phyloP scores from a whole-genome alignment of 1,140 invertebrate genomes.

The Pseudobourletiella spinata region DNA sequence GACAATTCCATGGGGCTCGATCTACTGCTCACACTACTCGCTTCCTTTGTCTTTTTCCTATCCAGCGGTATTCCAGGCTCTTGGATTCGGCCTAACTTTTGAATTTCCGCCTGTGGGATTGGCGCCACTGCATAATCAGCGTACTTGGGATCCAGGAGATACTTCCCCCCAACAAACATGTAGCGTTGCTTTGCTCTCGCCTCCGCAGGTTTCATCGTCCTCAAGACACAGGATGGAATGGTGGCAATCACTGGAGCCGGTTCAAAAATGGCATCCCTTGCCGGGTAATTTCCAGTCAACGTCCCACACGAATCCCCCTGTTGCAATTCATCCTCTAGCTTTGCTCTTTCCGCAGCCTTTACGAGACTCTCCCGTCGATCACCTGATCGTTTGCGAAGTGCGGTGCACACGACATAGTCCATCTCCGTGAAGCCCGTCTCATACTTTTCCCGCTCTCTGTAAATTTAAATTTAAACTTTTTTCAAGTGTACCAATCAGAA shows the following conservation, averaged over 20 bases:
- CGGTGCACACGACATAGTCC: neutral
- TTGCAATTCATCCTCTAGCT: neutral
- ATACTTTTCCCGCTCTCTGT: neutral
- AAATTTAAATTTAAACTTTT: too few relatives aligned
- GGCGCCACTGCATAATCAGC: too few relatives aligned
- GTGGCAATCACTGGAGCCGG: neutral
- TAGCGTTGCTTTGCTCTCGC: neutral
- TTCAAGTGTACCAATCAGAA: too few relatives aligned
- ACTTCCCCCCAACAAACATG: neutral
- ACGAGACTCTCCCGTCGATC: neutral
- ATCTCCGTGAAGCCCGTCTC: neutral
- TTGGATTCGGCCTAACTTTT: too few relatives aligned
- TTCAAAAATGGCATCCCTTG: neutral
- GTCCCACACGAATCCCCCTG: neutral
- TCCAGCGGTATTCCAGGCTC: too few relatives aligned
- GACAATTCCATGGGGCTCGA: too few relatives aligned
- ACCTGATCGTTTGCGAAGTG: neutral
- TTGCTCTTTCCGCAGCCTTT: neutral
- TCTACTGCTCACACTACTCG: too few relatives aligned
- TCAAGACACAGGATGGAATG: neutral
- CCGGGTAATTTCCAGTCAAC: neutral
- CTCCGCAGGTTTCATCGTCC: neutral
- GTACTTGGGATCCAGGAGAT: neutral
- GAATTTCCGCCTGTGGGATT: too few relatives aligned
- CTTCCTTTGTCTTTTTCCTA: too few relatives aligned